Conservation (phyloP, 2,888 invertebrate genomes). For the Oasisia sp. region DNA sequence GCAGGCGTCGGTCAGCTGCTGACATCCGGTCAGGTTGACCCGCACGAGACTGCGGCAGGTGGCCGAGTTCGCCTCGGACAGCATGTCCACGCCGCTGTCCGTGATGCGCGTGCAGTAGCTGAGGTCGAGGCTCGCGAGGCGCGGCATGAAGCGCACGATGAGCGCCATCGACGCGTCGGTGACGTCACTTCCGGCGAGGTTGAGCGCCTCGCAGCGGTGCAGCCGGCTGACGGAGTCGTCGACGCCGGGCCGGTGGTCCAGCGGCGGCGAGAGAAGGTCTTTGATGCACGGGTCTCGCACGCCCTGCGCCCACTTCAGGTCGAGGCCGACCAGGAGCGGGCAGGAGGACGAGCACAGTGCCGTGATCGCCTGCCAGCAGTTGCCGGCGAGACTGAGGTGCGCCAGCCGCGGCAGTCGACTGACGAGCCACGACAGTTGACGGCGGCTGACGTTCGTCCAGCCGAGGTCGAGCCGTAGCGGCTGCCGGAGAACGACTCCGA, state of each 20-base stretch:
- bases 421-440: constrained; percentile 92
- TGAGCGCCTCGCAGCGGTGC: constrained; percentile 79
- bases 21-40: constrained; percentile 36
- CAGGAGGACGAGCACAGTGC: constrained; percentile 85
- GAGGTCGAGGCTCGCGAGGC: constrained; percentile 81
- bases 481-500: constrained; percentile 88
- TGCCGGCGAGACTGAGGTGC: constrained; percentile 78
- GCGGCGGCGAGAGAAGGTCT: constrained; percentile 87
- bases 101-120: constrained; percentile 74
- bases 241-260: constrained; percentile 81
- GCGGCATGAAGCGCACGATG: constrained; percentile 58
- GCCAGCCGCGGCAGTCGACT: constrained; percentile 85
- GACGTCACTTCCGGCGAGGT: constrained; percentile 87
- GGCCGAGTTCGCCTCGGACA: constrained; percentile 28
- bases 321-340: constrained; percentile 78
- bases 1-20: constrained; percentile 30
- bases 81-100: constrained; percentile 28
- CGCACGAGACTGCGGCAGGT: constrained; percentile 22
- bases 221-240: constrained; percentile 81
- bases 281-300: constrained; percentile 85
- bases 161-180: constrained; percentile 83
- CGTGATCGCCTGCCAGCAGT: constrained; percentile 78
- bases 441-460: constrained; percentile 87
- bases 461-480: constrained; percentile 85
- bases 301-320: constrained; percentile 87